Evolutionary conservation across 2,797 vertebrate species (phyloP), one percentile per base, ranked within the genome.

Genomic region (Coendou prehensilis): DNA sequence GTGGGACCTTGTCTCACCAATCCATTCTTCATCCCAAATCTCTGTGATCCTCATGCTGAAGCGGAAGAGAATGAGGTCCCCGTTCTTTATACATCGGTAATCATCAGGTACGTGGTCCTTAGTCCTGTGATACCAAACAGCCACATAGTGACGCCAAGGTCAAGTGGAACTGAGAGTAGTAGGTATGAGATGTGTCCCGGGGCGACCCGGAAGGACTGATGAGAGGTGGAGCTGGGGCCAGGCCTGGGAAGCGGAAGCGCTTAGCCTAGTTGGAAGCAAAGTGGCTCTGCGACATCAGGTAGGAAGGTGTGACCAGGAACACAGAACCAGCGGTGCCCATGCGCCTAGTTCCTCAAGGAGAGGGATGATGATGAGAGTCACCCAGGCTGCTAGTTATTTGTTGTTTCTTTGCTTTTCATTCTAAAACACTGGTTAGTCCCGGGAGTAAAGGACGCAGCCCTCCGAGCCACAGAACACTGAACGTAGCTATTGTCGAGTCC

Each of bases 401-500:
- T 26, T 52, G 41, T 75, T 67, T 33, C 50, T 69, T 86, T 85
- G 41, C 82, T 90, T 82, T 87, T 91, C 76, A 76, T 64, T 63
- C 69, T 76, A 7, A 91, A 93, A 50, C 14, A 9, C 76, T 87
- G 63, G 86, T 94, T 11, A 22, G 0, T 73, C 85, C 87, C n/a
- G 0, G 22, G 52, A 76, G 28, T 45, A 28, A 81, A 87, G 69
- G 93, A 75, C 37, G 33, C 63, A 59, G 20, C 79, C 86, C 50
- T 92, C 20, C 1, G 33, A 47, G 63, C 84, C 84, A 33, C 75
- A 56, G 78, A 83, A 94, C 50, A 47, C 7, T 81, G 22, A 92
- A 37, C 28, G 50, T 79, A 41, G 20, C 82, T 69, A 20, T 83
- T 73, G 81, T 69, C 20, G 14, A 81, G 67, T 75, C 75, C 61